These are phyloP conservation scores for Folsomia manolachei DNA, from an alignment of 2,888 invertebrate species.

Conservation along the genomic window DNA sequence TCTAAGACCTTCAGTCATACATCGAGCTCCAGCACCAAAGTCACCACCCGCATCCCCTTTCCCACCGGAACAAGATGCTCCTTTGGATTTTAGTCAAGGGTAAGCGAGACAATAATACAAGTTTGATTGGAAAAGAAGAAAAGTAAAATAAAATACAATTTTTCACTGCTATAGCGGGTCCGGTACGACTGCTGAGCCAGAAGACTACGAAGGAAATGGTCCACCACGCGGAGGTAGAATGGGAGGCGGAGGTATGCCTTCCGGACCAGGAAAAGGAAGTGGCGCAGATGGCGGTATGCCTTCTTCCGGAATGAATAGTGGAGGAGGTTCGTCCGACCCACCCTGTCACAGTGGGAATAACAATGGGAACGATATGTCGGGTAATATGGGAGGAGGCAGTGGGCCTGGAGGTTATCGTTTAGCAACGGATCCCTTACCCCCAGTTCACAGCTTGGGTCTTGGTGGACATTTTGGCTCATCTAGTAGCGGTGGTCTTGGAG, in stretches of 20 bases:
- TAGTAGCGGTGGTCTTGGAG: conserved; percentile 58
- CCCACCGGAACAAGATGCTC: conserved; percentile 55
- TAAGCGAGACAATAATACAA: conserved; percentile 29
- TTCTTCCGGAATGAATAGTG: conserved; percentile 57
- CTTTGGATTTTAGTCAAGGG: conserved; percentile 51
- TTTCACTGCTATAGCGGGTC: conserved; percentile 20
- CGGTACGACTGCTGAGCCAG: conserved; percentile 40
- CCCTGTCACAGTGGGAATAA: conserved; percentile 49
- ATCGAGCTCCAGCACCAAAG: conserved; percentile 65
- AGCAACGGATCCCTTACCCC: conserved; percentile 49
- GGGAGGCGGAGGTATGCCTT: conserved; percentile 46
- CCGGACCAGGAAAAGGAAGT: conserved; percentile 42
- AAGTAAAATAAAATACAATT: not conserved
- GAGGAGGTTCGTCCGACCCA: conserved; percentile 63
- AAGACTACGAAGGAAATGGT: conserved; percentile 51
- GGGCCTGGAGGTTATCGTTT: conserved; percentile 44
- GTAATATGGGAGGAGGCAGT: conserved; percentile 37
- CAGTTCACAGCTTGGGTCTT: conserved; percentile 57
- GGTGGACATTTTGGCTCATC: conserved; percentile 59
- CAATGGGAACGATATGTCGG: conserved; percentile 54
- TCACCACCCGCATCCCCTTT: conserved; percentile 52
- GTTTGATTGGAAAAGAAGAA: not conserved
- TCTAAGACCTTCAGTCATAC: conserved; percentile 70
- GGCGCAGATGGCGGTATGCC: conserved; percentile 45
- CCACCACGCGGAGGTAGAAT: conserved; percentile 50